Conservation (phyloP, 1,140 invertebrate species). For the Episyrphus balteatus region DNA sequence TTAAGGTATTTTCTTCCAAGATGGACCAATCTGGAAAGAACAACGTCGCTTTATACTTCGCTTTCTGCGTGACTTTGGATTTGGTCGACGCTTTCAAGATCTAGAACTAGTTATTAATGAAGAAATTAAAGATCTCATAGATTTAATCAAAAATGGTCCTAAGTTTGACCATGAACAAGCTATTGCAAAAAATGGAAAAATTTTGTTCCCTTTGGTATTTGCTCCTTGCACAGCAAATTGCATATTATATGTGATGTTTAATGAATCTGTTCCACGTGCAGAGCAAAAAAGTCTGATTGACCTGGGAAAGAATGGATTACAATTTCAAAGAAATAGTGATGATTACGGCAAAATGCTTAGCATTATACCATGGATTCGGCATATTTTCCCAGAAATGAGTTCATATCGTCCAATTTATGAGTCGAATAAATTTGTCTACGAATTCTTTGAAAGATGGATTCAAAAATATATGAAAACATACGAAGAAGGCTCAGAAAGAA, state of each 20-base stretch:
- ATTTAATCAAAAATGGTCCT: slow-evolving; percentile 43
- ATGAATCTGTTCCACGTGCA: slow-evolving; percentile 32
- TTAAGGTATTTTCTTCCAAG: slow-evolving; percentile 55
- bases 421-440: slow-evolving; percentile 29
- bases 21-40: slow-evolving; percentile 54
- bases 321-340: slow-evolving; percentile 41
- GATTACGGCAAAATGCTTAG: slow-evolving; percentile 46
- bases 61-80: slow-evolving; percentile 59
- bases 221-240: slow-evolving; percentile 40
- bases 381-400: slow-evolving; percentile 43
- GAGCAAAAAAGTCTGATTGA: slow-evolving; percentile 36
- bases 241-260: slow-evolving; percentile 38
- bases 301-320: slow-evolving; percentile 30
- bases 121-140: slow-evolving; percentile 43
- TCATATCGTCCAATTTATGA: slow-evolving; percentile 41
- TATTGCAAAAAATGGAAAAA: slow-evolving; percentile 37
- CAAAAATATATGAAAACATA: slow-evolving; percentile 34
- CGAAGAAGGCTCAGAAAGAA: slow-evolving; percentile 35
- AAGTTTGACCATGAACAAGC: slow-evolving; percentile 40
- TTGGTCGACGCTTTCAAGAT: slow-evolving; percentile 47
- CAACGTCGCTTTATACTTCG: slow-evolving; percentile 59
- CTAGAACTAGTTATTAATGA: slow-evolving; percentile 42
- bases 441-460: slow-evolving; percentile 35
- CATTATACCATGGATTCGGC: slow-evolving; percentile 48
- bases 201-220: slow-evolving; percentile 39